Percentiles rank a stretch among this genome's conserved stretches.
phyloP scores from a whole-genome alignment of 2,797 vertebrate genomes.

The Dicrostonyx torquatus region DNA sequence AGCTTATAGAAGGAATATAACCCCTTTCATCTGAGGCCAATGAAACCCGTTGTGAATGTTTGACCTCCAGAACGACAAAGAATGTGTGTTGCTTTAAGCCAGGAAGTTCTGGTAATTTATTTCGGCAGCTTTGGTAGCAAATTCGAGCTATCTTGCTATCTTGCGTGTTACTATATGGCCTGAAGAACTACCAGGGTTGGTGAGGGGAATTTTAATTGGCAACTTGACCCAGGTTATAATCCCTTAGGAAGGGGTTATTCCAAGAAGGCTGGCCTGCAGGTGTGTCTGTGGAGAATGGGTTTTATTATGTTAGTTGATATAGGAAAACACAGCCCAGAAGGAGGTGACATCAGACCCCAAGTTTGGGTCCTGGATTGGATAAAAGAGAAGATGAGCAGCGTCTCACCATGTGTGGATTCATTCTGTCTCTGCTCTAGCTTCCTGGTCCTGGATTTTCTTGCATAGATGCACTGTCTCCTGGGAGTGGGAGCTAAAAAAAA shows the following conservation, averaged over 20 bases:
- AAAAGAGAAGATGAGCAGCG: neutral
- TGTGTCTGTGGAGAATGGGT: neutral
- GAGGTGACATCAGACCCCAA: neutral
- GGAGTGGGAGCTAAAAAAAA: neutral
- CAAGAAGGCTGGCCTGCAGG: neutral
- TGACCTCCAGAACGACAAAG: neutral
- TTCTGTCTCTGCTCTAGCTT: neutral
- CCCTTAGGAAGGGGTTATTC: neutral
- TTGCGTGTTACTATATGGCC: neutral
- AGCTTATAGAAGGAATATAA: neutral
- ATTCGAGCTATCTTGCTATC: neutral
- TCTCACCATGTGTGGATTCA: neutral
- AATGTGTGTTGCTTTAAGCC: neutral
- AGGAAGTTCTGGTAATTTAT: neutral
- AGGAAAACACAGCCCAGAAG: neutral
- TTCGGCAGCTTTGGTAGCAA: neutral
- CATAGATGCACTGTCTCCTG: neutral
- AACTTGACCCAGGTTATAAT: neutral
- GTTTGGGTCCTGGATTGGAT: neutral
- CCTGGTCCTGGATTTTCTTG: neutral
- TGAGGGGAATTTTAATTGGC: neutral
- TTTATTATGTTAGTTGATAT: neutral
- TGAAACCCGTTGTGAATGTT: neutral
- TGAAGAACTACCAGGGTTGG: neutral
- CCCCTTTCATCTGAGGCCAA: neutral